phyloP scores from a whole-genome alignment of 2,113 vertebrate genomes.

The Leptocoma aspasia region DNA sequence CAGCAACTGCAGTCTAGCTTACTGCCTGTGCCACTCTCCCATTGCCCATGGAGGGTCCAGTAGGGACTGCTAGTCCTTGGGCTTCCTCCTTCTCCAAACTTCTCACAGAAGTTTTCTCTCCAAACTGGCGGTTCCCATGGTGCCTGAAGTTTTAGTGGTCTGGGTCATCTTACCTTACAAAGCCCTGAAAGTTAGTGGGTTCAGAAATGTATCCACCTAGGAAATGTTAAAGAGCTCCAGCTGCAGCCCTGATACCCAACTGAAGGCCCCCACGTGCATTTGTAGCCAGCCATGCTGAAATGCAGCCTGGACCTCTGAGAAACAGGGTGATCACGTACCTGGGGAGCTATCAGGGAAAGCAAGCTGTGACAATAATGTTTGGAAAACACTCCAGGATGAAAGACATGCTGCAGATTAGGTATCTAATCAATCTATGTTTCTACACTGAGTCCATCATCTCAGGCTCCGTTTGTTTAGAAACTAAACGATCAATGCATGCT shows the following conservation, averaged over 20 bases:
- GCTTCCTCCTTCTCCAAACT: not conserved
- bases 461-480: not conserved
- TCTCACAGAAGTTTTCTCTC: not conserved
- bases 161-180: not conserved
- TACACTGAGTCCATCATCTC: not conserved
- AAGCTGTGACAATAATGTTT: not conserved
- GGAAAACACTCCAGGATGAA: not conserved
- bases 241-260: not conserved
- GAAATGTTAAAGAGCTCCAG: not conserved
- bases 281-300: not conserved
- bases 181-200: not conserved
- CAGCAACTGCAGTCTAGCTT: not conserved
- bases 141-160: not conserved
- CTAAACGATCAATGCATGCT: not conserved
- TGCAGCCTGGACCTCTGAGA: not conserved
- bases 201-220: not conserved
- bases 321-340: not conserved
- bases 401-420: slow-evolving; percentile 15
- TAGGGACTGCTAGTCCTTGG: not conserved
- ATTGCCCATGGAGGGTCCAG: accelerated
- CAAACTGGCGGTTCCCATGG: not conserved
- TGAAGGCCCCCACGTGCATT: accelerated
- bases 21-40: not conserved
- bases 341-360: not conserved
- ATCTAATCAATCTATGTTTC: slow-evolving; percentile 41